These are phyloP conservation scores for Acanthurus lineatus DNA, from an alignment of 2,797 vertebrate species.

Conservation along the genomic window DNA sequence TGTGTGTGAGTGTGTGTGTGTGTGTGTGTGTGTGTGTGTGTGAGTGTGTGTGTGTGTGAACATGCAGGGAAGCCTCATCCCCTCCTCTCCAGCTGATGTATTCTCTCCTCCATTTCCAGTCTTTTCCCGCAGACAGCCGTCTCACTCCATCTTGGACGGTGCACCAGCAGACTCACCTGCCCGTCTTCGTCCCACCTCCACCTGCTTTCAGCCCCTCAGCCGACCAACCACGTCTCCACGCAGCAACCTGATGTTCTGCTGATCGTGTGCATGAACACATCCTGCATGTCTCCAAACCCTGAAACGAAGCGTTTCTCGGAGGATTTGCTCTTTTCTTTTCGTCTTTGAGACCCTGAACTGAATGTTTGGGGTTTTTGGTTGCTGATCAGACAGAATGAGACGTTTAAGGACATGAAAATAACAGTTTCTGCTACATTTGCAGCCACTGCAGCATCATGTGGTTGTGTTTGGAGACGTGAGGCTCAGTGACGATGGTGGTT, in stretches of 20 bases:
- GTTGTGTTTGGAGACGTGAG: no score
- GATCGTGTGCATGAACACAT: no score
- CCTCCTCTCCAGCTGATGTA: slow-evolving; percentile 75
- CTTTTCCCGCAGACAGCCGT: slow-evolving; percentile 43
- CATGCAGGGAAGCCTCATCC: slow-evolving; percentile 56
- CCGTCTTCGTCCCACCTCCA: slow-evolving; percentile 39
- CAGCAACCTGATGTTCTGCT: not conserved
- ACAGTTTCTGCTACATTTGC: no score
- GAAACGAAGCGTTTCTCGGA: no score
- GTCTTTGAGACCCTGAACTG: no score
- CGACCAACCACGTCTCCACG: not conserved
- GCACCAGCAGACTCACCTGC: slow-evolving; percentile 40
- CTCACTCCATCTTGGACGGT: slow-evolving; percentile 55
- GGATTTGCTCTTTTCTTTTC: no score
- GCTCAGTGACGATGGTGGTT: no score
- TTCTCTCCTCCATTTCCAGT: slow-evolving; percentile 67
- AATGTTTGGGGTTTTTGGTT: no score
- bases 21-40: slow-evolving; percentile 33
- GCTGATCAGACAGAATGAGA: no score
- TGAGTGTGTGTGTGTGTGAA: slow-evolving; percentile 36
- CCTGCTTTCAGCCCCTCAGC: slow-evolving; percentile 8
- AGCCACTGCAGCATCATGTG: no score
- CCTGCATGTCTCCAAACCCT: not conserved
- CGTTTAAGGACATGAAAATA: no score
- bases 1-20: slow-evolving; percentile 46